A percentile compares a stretch with the other conserved stretches of the same genome.
Evolutionary conservation across 1,140 invertebrate genomes (phyloP).

Genomic region (honey bee (Apis mellifera)): DNA sequence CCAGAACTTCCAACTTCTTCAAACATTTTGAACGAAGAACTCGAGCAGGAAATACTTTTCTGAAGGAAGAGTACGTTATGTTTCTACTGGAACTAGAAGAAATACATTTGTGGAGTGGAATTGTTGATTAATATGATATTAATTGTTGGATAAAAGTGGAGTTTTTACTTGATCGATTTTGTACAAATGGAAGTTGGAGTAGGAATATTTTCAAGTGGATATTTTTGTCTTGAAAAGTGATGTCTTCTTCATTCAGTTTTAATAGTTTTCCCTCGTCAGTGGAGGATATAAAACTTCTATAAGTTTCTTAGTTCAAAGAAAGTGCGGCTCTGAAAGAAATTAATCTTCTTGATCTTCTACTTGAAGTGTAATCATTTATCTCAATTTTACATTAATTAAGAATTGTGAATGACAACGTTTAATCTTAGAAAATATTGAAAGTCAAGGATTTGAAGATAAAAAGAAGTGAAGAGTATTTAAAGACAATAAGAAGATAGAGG

Average conservation of each 20-base stretch:
- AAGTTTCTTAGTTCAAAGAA: neutral
- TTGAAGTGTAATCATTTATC: neutral
- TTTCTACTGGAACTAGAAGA: neutral
- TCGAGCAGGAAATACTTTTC: neutral
- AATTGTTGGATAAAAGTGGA: neutral
- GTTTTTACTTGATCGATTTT: neutral
- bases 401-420: neutral
- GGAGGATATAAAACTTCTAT: neutral
- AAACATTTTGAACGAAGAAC: too few relatives aligned
- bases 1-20: neutral
- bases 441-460: neutral
- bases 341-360: neutral
- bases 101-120: neutral
- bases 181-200: neutral
- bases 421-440: neutral
- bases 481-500: conserved; percentile 75
- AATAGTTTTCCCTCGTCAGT: neutral
- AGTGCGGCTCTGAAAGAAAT: neutral
- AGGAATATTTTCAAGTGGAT: neutral
- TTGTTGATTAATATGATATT: neutral
- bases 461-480: neutral
- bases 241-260: neutral
- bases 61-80: too few relatives aligned
- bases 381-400: neutral
- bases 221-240: neutral